Conservation (phyloP, 2,888 invertebrate genomes). For the Xestoiulus laeticollis region DNA sequence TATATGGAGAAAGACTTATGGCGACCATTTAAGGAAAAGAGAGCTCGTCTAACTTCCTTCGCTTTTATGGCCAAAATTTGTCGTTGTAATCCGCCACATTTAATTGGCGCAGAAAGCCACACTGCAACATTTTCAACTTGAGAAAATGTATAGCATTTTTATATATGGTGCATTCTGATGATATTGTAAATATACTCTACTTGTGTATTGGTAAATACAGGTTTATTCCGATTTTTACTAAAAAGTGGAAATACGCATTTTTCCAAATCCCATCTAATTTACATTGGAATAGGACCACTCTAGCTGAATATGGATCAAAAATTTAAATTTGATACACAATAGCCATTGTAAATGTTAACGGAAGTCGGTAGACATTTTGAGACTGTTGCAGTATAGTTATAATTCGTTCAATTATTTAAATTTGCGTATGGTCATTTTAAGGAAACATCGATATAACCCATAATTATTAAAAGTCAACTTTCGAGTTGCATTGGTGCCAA, state of each 20-base stretch:
- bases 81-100: not conserved
- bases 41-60: not conserved
- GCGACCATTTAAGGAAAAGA: slow-evolving; percentile 2
- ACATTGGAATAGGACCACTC: not conserved
- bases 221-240: not conserved
- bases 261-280: not conserved
- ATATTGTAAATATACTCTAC: not conserved
- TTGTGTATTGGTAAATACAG: not conserved
- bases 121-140: not conserved
- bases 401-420: no score
- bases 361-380: no score
- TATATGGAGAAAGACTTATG: slow-evolving; percentile 31
- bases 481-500: no score
- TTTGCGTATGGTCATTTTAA: no score
- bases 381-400: no score
- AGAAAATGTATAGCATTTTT: no score
- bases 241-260: not conserved
- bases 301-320: not conserved
- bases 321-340: not conserved
- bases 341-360: slow-evolving; percentile 9
- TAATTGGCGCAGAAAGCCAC: slow-evolving; percentile 1
- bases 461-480: no score
- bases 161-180: not conserved
- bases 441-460: no score
- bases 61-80: slow-evolving; percentile 8